Evolutionary conservation across 2,888 invertebrate genomes (phyloP).

Genomic region (Dolichopus griseipennis): DNA sequence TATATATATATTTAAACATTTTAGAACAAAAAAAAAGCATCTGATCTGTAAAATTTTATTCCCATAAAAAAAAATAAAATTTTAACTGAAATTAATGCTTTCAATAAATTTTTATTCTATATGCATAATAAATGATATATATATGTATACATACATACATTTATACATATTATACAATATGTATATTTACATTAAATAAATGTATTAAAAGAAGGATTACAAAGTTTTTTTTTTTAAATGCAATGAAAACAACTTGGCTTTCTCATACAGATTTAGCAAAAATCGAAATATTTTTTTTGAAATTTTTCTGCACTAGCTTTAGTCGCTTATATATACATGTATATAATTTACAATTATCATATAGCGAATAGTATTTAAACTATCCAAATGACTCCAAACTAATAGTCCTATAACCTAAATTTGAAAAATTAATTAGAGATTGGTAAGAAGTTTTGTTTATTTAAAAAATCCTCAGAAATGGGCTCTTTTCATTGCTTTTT

Average conservation of each 20-base stretch:
- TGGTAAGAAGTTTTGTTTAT: too few species aligned
- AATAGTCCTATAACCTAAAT: too few species aligned
- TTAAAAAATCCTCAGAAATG: too few species aligned
- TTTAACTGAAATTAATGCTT: not conserved
- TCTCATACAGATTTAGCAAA: too few species aligned
- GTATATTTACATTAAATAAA: not conserved
- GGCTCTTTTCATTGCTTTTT: too few species aligned
- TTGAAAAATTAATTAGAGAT: too few species aligned
- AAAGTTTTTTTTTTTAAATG: not conserved
- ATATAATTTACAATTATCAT: too few species aligned
- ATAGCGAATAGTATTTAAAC: too few species aligned
- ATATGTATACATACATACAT: not conserved
- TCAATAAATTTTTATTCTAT: not conserved
- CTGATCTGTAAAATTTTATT: not conserved
- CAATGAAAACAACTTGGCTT: not conserved
- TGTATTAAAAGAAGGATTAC: not conserved
- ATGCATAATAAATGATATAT: not conserved
- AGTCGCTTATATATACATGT: too few species aligned
- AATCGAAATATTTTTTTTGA: too few species aligned
- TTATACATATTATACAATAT: not conserved
- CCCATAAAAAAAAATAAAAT: not conserved
- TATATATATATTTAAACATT: not conserved
- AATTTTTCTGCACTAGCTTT: too few species aligned
- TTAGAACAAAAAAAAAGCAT: not conserved
- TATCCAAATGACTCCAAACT: too few species aligned